phyloP scores from a whole-genome alignment of 2,797 vertebrate species.

The Sphaeramia orbicularis region DNA sequence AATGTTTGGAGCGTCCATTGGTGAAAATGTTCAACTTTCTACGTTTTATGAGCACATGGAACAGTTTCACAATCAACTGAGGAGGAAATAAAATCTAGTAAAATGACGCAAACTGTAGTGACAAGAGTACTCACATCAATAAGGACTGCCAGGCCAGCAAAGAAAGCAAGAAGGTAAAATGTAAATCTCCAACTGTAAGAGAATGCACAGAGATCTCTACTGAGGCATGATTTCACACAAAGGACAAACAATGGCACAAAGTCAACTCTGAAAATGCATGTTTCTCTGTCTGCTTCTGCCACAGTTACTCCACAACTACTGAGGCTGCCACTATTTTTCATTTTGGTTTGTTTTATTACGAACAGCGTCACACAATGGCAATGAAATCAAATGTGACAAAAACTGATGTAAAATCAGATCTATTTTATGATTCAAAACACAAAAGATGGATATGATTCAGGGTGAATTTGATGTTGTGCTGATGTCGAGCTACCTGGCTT shows the following conservation, averaged over 20 bases:
- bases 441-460: too few species aligned
- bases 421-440: not conserved
- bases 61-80: not conserved
- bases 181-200: conserved; percentile 98
- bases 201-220: conserved; percentile 74
- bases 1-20: not conserved
- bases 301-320: too few species aligned
- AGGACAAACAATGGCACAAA: conserved; percentile 2
- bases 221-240: not conserved
- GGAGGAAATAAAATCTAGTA: not conserved
- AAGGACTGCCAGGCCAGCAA: conserved; percentile 93
- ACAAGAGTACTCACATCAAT: conserved; percentile 90
- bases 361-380: too few species aligned
- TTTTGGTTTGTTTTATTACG: too few species aligned
- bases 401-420: too few species aligned
- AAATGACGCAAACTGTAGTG: not conserved
- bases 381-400: too few species aligned
- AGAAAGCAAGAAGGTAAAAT: conserved; percentile 97
- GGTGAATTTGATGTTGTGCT: not conserved
- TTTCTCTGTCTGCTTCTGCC: too few species aligned
- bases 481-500: conserved; percentile 87
- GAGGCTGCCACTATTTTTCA: too few species aligned
- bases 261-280: too few species aligned
- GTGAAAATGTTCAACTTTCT: not conserved
- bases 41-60: not conserved